Base-by-base conservation (phyloP, 2,113 vertebrate species). In the Petromus typicus region DNA sequence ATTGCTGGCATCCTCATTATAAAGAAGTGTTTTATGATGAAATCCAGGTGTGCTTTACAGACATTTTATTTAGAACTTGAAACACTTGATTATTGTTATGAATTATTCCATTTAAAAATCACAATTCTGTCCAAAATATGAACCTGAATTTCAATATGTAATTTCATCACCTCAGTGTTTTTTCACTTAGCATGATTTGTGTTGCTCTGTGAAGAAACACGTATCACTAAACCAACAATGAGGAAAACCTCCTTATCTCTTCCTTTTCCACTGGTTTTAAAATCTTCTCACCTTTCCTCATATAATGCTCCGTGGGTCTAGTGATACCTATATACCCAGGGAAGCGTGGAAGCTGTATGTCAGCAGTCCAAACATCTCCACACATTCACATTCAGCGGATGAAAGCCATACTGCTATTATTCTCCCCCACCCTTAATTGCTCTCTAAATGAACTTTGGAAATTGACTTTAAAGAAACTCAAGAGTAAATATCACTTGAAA, bases 381-480 rank as follows among this genome's bases (percentile, higher is more conserved):
- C 56, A 92, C 43, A 78, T 25, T 69, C 2, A 73, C 51, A 12
- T 32, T 87, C 63, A 78, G 71, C 20, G 57, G n/a, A 82, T 82
- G 16, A 85, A 90, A 92, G 34, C 69, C 27, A 88, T 22, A 90
- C 34, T 71, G 23, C 37, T 69, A 45, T 51, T 92, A 61, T 85
- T 71, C 18, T 89, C n/a, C n/a, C 7, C 14, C 45, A 84, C 40
- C 18, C 59, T 97, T 83, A 90, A 57, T 71, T 93, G 54, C 7
- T 61, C 45, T 20, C 56, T 83, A 54, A 83, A 83, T 63, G 48
- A 92, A 95, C 61, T 78, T 93, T 56, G 57, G 45, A 95, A 93
- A 93, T 82, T 56, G 22, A 34, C 78, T 93, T 90, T 63, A n/a
- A 82, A 93, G 56, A 61, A 91, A 97, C 87, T 20, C 69, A 93